Base-by-base conservation (phyloP, 2,113 vertebrate genomes). In the Notiomystis cincta region DNA sequence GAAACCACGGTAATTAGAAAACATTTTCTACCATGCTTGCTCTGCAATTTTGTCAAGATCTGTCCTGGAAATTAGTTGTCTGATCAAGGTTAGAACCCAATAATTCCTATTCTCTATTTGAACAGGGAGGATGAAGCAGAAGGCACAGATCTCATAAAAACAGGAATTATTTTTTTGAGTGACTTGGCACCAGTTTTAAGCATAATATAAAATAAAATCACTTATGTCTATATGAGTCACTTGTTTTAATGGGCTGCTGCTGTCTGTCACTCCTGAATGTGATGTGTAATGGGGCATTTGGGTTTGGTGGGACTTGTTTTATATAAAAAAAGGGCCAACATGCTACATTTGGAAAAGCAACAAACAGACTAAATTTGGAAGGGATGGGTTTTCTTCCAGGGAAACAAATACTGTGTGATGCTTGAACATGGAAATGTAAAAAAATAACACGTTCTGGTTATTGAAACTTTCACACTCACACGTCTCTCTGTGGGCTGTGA, bases 381-480 rank as follows among this genome's bases (percentile, higher is more conserved):
- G 24, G 16, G 25, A 38, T 33, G 33, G n/a, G 16, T 28, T 76
- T 38, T 73, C 20, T 75, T 60, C 33, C 16, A 56, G 28, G 28
- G 37, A 67, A 83, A 37, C 15, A 23, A 87, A 58, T 62, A 10
- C 33, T 37, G 2, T 13, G 11, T 79, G 18, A 21, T 35, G 38
- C 4, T 66, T 42, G 48, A 67, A 58, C 6, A 8, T 17, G 13
- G 65, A 67, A 81, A 88, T 10, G 18, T 33, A 10, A 64, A 67
- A 61, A 79, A 57, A 6, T 2, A 37, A 8, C 20, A 44, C 15
- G 7, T n/a, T 72, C 45, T 23, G 47, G 17, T 85, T 44, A 54
- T 22, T 79, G 70, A 62, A 62, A 51, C 18, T 35, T 15, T 45
- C 50, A 48, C 0, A 0, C 30, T 65, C 6, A 0, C 23, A 19